phyloP scores from a whole-genome alignment of 2,888 invertebrate species.

The Agrochola circellaris region DNA sequence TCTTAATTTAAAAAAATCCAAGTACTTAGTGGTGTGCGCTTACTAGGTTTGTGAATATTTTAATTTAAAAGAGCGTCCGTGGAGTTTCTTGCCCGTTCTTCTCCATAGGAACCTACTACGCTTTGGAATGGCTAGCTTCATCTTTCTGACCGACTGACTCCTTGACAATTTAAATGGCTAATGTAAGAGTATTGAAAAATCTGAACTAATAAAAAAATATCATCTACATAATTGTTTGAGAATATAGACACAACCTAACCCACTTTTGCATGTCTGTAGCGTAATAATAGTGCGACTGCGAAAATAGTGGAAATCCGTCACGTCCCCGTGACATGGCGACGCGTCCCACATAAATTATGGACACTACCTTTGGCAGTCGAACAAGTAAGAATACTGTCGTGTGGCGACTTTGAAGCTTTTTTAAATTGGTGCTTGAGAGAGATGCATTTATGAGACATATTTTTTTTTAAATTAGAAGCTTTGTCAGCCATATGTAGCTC shows the following conservation, averaged over 20 bases:
- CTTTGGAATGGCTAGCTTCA: too few relatives aligned
- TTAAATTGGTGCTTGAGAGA: not conserved
- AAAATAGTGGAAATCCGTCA: constrained; percentile 71
- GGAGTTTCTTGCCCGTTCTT: too few relatives aligned
- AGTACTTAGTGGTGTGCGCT: too few relatives aligned
- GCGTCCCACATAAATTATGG: constrained; percentile 72
- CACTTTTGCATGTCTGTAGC: constrained; percentile 49
- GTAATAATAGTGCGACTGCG: constrained; percentile 52
- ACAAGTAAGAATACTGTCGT: constrained; percentile 32
- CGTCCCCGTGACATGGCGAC: constrained; percentile 67
- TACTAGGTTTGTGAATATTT: too few relatives aligned
- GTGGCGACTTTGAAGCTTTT: constrained; percentile 3
- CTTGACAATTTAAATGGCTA: too few relatives aligned
- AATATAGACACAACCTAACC: constrained; percentile 12
- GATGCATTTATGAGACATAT: too few relatives aligned
- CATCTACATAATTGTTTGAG: too few relatives aligned
- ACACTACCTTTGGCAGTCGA: constrained; percentile 26
- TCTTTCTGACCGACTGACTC: too few relatives aligned
- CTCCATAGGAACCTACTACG: too few relatives aligned
- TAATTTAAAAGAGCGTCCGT: too few relatives aligned
- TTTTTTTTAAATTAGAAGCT: not conserved
- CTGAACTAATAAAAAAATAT: not conserved
- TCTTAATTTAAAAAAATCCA: too few relatives aligned
- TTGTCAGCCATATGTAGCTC: not conserved
- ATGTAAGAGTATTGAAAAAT: not conserved